These are phyloP conservation scores for Xestia xanthographa DNA, from an alignment of 2,888 invertebrate genomes.

Conservation along the genomic window DNA sequence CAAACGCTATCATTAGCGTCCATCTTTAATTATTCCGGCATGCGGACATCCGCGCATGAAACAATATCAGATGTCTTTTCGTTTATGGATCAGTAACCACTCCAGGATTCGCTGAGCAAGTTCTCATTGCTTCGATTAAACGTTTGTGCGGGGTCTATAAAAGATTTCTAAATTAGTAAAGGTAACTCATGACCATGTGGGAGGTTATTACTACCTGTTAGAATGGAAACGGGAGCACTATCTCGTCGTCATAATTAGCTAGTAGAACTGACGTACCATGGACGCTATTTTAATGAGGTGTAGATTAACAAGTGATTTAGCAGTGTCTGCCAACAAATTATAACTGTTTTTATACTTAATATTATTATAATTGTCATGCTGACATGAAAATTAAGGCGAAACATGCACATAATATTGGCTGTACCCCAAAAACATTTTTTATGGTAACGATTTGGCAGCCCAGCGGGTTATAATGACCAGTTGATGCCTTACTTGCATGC, in stretches of 20 bases:
- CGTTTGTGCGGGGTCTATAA: neutral
- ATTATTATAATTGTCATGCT: slow-evolving; percentile 38
- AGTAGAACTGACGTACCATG: too few relatives aligned
- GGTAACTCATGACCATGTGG: neutral
- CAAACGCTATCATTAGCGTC: too few relatives aligned
- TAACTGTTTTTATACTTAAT: slow-evolving; percentile 9
- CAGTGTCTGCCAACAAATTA: slow-evolving; percentile 7
- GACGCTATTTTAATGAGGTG: neutral
- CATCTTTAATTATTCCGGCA: neutral
- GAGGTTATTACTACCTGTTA: neutral
- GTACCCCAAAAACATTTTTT: slow-evolving; percentile 55
- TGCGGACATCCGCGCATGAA: neutral
- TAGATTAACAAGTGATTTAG: neutral
- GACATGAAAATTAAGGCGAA: slow-evolving; percentile 40
- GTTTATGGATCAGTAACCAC: neutral
- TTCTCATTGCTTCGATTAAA: neutral
- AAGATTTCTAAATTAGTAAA: neutral
- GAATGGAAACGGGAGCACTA: neutral
- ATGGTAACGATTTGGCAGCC: slow-evolving; percentile 55
- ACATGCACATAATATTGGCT: slow-evolving; percentile 53
- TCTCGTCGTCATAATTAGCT: neutral
- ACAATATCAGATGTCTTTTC: neutral
- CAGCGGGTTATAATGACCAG: slow-evolving; percentile 51
- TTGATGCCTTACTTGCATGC: slow-evolving; percentile 41
- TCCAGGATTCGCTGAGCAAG: neutral